A percentile compares a stretch with the other conserved stretches of the same genome.
Conservation (phyloP, 2,113 vertebrate genomes). For the Uropsilus gracilis region DNA sequence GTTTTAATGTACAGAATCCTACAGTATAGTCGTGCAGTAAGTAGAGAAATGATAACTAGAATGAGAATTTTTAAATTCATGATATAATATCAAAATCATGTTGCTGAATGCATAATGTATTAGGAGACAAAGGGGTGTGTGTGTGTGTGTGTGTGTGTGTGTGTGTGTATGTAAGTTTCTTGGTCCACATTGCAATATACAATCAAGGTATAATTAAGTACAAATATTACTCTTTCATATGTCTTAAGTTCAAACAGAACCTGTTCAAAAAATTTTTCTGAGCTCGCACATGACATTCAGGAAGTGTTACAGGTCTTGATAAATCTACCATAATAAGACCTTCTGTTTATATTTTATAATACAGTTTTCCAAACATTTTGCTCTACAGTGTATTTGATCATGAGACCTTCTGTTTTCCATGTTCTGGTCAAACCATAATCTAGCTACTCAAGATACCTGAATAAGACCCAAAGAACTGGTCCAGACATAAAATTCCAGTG, state of each 20-base stretch:
- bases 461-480: background rate
- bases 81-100: background rate
- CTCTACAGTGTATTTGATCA: background rate
- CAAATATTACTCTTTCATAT: background rate
- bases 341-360: background rate
- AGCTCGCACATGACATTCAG: background rate
- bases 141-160: background rate
- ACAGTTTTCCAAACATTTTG: background rate
- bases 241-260: background rate
- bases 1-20: constrained; percentile 60
- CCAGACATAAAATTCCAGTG: background rate
- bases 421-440: background rate
- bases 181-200: background rate
- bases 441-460: background rate
- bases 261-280: background rate
- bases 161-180: background rate
- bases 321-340: background rate
- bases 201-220: background rate
- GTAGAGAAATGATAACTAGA: background rate
- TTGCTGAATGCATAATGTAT: background rate
- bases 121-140: background rate
- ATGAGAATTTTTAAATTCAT: too few species aligned
- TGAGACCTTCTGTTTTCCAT: background rate
- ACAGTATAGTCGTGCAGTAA: constrained; percentile 28
- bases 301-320: background rate